Evolutionary conservation across 2,113 vertebrate genomes (phyloP), one percentile per base, ranked within the genome.

Genomic region (Pycnonotus jocosus): DNA sequence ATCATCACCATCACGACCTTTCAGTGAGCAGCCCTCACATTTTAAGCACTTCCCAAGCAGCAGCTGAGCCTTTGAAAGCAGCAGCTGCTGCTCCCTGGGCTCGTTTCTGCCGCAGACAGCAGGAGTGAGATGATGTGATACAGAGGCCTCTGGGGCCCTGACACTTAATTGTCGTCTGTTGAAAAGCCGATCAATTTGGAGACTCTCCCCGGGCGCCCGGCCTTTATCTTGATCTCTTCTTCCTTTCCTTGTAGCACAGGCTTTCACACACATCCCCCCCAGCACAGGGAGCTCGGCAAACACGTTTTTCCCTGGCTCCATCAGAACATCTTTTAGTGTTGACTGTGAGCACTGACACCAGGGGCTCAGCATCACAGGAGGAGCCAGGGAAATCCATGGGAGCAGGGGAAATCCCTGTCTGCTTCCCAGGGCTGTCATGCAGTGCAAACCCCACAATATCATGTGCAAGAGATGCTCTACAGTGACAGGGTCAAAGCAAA

Each of bases 201-300:
- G 42, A 14, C 30, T 62, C 42, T 86, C 88, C 88, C 60, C 19
- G 3, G 11, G 53, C 50, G 3, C 30, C 35, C 22, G 37, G 30
- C 51, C 51, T 87, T 78, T 74, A 60, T 87, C 93, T 80, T 86
- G 57, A 70, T 72, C 88, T 94, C 72, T 71, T 69, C 25, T 78
- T 93, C 31, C 33, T 65, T 42, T 47, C 38, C 80, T 24, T 45
- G 58, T 53, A 80, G 58, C 54, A 42, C 71, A 57, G 0, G 5
- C 38, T 77, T 93, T 88, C 64, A 50, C 15, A 5, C 16, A 25
- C 12, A 21, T 35, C 42, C 68, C 82, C 73, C 72, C 50, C 64
- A 70, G 86, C 76, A 22, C 1, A 0, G 31, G 16, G 2, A 69
- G 64, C 25, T 40, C 58, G 48, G 78, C n/a, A 56, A 87, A 57